Conservation (phyloP, 1,140 invertebrate species). For the Hyles euphorbiae region DNA sequence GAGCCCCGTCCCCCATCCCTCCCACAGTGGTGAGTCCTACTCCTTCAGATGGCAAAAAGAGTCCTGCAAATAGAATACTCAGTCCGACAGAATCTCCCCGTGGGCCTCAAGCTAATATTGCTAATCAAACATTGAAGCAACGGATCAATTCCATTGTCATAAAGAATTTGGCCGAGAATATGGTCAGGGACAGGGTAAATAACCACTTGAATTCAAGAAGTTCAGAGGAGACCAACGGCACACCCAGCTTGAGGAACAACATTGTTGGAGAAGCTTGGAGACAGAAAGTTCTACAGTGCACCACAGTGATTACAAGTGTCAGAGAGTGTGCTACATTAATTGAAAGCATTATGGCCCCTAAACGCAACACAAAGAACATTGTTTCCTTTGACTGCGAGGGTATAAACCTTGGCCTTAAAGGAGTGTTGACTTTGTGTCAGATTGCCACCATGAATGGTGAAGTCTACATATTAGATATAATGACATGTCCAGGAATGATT, state of each 20-base stretch:
- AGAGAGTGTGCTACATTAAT: conserved; percentile 87
- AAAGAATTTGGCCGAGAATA: conserved; percentile 93
- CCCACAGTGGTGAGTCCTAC: conserved; percentile 59
- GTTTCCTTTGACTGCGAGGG: conserved; percentile 94
- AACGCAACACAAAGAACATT: conserved; percentile 72
- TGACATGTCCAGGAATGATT: conserved; percentile 88
- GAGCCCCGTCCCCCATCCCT: conserved; percentile 51
- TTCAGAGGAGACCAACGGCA: conserved; percentile 54
- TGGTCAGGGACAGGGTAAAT: conserved; percentile 84
- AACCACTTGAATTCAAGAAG: conserved; percentile 65
- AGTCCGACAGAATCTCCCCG: conserved; percentile 66
- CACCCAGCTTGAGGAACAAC: conserved; percentile 63
- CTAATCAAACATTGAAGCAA: conserved; percentile 87
- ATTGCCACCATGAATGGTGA: conserved; percentile 87
- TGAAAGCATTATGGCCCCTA: conserved; percentile 83
- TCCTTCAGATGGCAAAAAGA: conserved; percentile 63
- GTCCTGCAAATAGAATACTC: conserved; percentile 65
- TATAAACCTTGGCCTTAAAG: conserved; percentile 90
- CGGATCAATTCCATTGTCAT: conserved; percentile 91
- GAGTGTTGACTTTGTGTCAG: conserved; percentile 90
- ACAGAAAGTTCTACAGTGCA: conserved; percentile 86
- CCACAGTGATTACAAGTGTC: conserved; percentile 84
- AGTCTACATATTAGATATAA: conserved; percentile 92
- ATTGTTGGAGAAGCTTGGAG: conserved; percentile 85
- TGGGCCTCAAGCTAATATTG: conserved; percentile 68